Evolutionary conservation across 1,140 invertebrate species (phyloP).

Genomic region (Bombus pyrosoma): DNA sequence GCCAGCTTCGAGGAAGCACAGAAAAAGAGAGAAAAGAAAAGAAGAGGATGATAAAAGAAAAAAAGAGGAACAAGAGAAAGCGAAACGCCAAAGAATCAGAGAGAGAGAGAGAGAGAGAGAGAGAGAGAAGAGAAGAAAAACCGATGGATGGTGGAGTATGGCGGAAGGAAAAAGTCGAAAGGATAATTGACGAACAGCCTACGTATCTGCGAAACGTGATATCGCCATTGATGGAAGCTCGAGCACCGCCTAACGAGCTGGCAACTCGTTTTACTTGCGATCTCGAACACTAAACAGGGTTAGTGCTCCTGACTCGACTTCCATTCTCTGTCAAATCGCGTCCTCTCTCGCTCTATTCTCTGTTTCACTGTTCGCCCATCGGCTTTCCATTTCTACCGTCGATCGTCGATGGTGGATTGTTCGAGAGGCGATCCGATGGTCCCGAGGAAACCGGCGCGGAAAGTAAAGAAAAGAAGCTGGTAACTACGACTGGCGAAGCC

Average conservation of each 20-base stretch:
- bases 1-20: background rate
- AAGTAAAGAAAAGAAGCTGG: slow-evolving; percentile 57
- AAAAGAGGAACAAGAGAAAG: background rate
- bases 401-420: background rate
- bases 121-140: background rate
- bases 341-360: background rate
- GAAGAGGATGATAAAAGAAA: background rate
- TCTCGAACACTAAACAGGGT: slow-evolving; percentile 62
- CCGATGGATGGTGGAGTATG: background rate
- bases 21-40: background rate
- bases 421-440: background rate
- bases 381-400: background rate
- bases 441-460: slow-evolving; percentile 45
- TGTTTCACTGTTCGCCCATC: background rate
- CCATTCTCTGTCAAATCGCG: background rate
- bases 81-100: background rate
- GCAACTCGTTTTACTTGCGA: slow-evolving; percentile 69
- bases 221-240: slow-evolving; percentile 32
- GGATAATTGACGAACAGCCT: slow-evolving; percentile 50
- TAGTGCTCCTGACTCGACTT: slow-evolving; percentile 25
- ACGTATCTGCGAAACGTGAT: slow-evolving; percentile 52
- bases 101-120: background rate
- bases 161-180: background rate
- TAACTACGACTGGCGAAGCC: slow-evolving; percentile 38
- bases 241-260: slow-evolving; percentile 56